Percentiles rank a stretch among this genome's conserved stretches.
These are phyloP conservation scores for Caenorhabditis remanei DNA, from an alignment of 1,140 invertebrate species.

Conservation along the genomic window DNA sequence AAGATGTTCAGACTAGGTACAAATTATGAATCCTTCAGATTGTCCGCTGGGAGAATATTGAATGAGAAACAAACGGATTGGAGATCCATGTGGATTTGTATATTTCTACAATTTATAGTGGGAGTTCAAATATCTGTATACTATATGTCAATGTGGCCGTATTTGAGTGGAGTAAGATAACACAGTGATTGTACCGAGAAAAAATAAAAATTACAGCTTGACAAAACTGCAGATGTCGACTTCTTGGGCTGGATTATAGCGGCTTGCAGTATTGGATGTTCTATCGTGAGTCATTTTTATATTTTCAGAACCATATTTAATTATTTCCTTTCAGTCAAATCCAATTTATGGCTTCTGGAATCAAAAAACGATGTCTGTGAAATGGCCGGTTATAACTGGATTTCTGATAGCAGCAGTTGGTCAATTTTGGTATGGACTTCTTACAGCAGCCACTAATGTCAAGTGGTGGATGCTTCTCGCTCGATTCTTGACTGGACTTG, in stretches of 20 bases:
- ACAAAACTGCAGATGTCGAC: conserved; percentile 60
- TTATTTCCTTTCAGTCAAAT: conserved; percentile 44
- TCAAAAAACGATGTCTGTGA: conserved; percentile 66
- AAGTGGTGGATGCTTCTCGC: conserved; percentile 66
- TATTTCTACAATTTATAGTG: conserved; percentile 48
- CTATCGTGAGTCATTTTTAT: conserved; percentile 15
- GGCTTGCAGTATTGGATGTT: conserved; percentile 58
- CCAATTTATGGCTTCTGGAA: conserved; percentile 67
- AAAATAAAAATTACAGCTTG: conserved; percentile 53
- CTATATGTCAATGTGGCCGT: conserved; percentile 67
- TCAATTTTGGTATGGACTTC: conserved; percentile 53
- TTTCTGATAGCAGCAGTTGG: conserved; percentile 60
- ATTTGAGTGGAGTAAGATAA: conserved; percentile 57
- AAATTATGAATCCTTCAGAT: background rate
- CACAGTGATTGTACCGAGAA: background rate
- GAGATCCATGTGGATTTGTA: conserved; percentile 54
- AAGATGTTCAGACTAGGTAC: background rate
- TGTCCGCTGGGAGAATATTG: conserved; percentile 29
- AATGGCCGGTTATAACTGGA: conserved; percentile 59
- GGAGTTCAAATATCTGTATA: conserved; percentile 66
- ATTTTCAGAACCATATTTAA: background rate
- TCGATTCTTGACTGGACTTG: conserved; percentile 63
- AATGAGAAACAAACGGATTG: conserved; percentile 56
- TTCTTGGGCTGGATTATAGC: conserved; percentile 68
- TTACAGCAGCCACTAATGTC: conserved; percentile 49